Base-by-base conservation (phyloP, 2,888 invertebrate species). In the Gisinianus flammeolus region DNA sequence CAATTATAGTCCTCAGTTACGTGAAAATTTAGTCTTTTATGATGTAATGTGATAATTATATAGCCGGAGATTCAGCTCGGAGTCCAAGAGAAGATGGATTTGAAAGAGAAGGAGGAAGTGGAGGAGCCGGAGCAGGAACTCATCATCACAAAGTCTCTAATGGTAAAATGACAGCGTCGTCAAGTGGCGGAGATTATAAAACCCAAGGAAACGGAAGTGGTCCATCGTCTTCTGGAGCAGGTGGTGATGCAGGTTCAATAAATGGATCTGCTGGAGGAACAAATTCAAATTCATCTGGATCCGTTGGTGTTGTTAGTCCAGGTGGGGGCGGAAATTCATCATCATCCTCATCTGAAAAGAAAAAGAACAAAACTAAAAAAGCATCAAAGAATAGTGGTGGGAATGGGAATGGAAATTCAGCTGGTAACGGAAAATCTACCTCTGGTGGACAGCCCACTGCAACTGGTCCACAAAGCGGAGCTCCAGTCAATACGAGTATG, bases 31-130 rank as follows among this genome's bases (percentile, higher is more conserved):
- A n/a, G n/a, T n/a, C n/a, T n/a, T 44, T 16, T 44, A 44, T 44
- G 44, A 35, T 35, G 35, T 8, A 8, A 35, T 8, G 12, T 35
- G 35, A 44, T 44, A 44, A 44, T 16, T 19, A 44, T 75, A 30
- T 30, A 81, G 79, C 79, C 44, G 81, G 81, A 70, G 81, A 81
- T 62, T 81, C 81, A 24, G 77, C 80, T 24, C 68, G 81, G 24
- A 79, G 79, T 71, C 81, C 81, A 30, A 56, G 81, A 28, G 81
- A 81, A 66, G 81, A 81, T 44, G 78, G 79, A 28, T 77, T 79
- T 30, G 79, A 79, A 31, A 22, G 22, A 24, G n/a, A n/a, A 56
- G 56, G 26, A 62, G 62, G 5, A 26, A 28, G 62, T 28, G 44
- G 44, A 44, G 6, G 8, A 16, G 16, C 8, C 6, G 44, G 54